phyloP scores from a whole-genome alignment of 2,113 vertebrate species.

The Chaetorhynchus papuensis region DNA sequence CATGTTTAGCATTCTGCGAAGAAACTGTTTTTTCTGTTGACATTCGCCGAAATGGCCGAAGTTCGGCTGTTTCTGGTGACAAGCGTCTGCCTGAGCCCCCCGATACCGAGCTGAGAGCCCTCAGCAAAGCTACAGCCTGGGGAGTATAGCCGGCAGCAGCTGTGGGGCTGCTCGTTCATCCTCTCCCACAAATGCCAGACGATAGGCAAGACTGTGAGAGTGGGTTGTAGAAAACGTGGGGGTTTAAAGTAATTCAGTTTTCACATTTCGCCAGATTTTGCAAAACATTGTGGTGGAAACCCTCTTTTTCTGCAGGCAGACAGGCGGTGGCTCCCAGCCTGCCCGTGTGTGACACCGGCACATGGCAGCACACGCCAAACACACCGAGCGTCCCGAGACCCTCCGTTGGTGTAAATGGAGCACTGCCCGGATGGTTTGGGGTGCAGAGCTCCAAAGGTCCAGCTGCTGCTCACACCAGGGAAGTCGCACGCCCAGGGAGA shows the following conservation, averaged over 20 bases:
- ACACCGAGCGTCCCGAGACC: fast-evolving
- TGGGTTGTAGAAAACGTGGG: neutral
- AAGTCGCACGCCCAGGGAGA: neutral
- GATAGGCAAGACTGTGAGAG: no score
- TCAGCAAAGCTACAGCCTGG: neutral
- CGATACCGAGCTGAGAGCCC: fast-evolving
- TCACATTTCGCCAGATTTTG: neutral
- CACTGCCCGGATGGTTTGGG: neutral
- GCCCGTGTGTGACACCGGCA: neutral
- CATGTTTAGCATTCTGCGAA: fast-evolving
- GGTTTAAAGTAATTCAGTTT: neutral
- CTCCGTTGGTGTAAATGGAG: fast-evolving
- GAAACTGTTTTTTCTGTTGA: no score
- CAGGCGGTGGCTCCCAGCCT: fast-evolving
- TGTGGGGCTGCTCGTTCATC: neutral
- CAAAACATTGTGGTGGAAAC: neutral
- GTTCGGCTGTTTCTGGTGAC: neutral
- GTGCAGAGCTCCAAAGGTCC: neutral
- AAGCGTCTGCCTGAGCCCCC: neutral
- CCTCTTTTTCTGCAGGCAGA: fast-evolving
- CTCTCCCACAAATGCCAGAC: neutral
- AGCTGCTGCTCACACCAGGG: neutral
- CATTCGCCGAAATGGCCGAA: fast-evolving
- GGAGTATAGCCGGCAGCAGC: neutral
- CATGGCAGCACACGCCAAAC: fast-evolving